Percentiles rank a stretch among this genome's conserved stretches.
Evolutionary conservation across 2,113 vertebrate species (phyloP).

Genomic region (Piaya cayana): DNA sequence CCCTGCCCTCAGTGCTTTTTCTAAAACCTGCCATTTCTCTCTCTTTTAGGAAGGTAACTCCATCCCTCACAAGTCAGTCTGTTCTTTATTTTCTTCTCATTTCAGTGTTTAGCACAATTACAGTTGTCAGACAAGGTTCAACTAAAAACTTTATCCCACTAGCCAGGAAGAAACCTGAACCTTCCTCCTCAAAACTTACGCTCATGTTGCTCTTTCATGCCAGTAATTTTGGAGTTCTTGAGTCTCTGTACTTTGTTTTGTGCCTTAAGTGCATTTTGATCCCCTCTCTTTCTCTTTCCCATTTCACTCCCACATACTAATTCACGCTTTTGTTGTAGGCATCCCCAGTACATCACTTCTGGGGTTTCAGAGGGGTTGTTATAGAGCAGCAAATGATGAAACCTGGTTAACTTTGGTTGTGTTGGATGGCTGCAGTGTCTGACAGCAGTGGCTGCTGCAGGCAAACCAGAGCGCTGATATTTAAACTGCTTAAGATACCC

Average conservation of each 20-base stretch:
- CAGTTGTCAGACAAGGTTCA: not conserved
- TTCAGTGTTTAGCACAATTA: not conserved
- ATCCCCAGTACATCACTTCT: fast-evolving
- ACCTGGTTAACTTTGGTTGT: not conserved
- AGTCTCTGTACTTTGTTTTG: not conserved
- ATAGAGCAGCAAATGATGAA: not conserved
- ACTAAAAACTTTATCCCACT: not conserved
- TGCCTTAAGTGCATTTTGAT: not conserved
- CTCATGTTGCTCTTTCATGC: not conserved
- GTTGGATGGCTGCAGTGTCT: not conserved
- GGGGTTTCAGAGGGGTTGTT: not conserved
- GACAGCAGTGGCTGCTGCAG: not conserved
- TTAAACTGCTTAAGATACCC: not conserved
- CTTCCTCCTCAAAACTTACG: not conserved
- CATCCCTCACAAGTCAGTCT: not conserved
- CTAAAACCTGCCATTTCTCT: not conserved
- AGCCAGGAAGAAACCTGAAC: not conserved
- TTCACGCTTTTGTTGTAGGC: not conserved
- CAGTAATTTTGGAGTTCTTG: not conserved
- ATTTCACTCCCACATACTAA: not conserved
- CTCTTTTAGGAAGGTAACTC: not conserved
- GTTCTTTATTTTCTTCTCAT: not conserved
- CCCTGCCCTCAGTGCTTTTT: not conserved
- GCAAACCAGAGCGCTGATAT: not conserved
- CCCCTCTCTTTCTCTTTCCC: not conserved